A percentile compares a stretch with the other conserved stretches of the same genome.
Conservation (phyloP, 2,797 vertebrate genomes). For the Staurois parvus region DNA sequence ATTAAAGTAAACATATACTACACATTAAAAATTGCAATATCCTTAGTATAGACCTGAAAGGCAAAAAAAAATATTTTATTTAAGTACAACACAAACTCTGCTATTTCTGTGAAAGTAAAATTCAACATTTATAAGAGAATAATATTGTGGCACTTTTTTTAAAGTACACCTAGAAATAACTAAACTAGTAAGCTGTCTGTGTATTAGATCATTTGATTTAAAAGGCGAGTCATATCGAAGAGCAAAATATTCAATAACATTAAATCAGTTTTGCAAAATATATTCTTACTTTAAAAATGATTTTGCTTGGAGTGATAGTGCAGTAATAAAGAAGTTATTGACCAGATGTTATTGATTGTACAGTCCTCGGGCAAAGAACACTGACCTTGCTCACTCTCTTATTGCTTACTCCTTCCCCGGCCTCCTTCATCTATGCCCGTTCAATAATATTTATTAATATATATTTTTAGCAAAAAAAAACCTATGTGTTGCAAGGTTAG, state of each 20-base stretch:
- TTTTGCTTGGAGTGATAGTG: constrained; percentile 94
- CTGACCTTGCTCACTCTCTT: constrained; percentile 94
- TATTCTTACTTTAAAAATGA: constrained; percentile 98
- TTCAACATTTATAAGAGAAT: constrained; percentile 44
- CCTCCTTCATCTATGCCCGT: constrained; percentile 88
- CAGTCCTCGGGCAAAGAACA: constrained; percentile 95
- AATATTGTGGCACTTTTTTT: constrained; percentile 19
- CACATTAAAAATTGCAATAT: constrained; percentile 32
- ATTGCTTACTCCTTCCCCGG: constrained; percentile 88
- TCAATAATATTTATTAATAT: constrained; percentile 99
- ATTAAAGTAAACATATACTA: background rate
- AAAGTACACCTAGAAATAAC: constrained; percentile 53
- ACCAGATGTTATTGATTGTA: constrained; percentile 98
- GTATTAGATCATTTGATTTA: constrained; percentile 84
- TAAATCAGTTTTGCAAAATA: constrained; percentile 90
- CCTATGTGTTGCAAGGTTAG: constrained; percentile 89
- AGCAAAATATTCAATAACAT: constrained; percentile 87
- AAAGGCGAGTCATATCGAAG: constrained; percentile 82
- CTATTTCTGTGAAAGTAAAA: constrained; percentile 16
- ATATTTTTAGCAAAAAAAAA: constrained; percentile 97
- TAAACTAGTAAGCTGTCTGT: constrained; percentile 75
- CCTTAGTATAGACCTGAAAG: background rate
- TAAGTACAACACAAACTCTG: constrained; percentile 5
- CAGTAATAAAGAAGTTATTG: constrained; percentile 99
- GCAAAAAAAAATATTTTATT: constrained; percentile 27